Evolutionary conservation across 2,113 vertebrate species (phyloP).

Genomic region (Epinephelus cyanopodus): DNA sequence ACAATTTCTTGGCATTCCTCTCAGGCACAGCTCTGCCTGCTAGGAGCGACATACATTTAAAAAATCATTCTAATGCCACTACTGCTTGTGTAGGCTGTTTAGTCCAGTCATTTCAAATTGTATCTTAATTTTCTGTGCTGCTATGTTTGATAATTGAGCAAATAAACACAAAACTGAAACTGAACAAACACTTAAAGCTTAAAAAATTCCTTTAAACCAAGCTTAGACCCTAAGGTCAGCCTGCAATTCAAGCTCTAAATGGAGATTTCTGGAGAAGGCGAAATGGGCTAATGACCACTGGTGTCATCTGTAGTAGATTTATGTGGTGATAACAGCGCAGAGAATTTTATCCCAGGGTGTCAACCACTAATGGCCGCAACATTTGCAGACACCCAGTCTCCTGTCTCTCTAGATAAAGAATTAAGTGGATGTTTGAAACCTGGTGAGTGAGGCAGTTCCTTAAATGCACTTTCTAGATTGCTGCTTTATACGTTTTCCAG

Average conservation of each 20-base stretch:
- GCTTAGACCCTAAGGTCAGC: background rate
- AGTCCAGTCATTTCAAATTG: background rate
- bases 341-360: conserved; percentile 22
- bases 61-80: background rate
- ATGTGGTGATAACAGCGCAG: conserved; percentile 1
- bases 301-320: conserved; percentile 22
- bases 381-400: conserved; percentile 12
- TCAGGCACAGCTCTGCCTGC: background rate
- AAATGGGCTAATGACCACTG: background rate
- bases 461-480: background rate
- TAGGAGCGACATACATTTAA: background rate
- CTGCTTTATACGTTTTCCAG: background rate
- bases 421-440: background rate
- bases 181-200: background rate
- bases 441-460: background rate
- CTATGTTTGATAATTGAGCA: background rate
- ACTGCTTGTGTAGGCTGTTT: background rate
- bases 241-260: background rate
- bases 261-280: background rate
- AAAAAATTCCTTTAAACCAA: background rate
- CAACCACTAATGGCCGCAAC: conserved; percentile 8
- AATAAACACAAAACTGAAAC: background rate
- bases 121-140: background rate
- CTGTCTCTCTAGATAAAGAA: conserved; percentile 8
- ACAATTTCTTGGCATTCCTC: conserved; percentile 16